Conservation (phyloP, 2,888 invertebrate species). For the Gastrophysa polygoni region DNA sequence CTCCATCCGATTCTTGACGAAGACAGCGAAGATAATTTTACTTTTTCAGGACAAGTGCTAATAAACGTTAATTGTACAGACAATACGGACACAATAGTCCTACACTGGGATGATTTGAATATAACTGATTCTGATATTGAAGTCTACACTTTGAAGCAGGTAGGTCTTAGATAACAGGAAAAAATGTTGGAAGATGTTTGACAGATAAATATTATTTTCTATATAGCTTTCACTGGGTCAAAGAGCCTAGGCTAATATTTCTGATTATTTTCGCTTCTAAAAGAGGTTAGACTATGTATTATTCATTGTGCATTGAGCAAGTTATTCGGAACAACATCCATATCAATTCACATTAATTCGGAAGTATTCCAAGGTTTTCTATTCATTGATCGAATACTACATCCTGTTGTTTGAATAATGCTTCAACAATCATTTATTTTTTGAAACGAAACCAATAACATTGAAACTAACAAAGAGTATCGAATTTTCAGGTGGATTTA, state of each 20-base stretch:
- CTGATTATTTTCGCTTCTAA: too few relatives aligned
- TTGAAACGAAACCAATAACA: neutral
- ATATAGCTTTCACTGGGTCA: too few relatives aligned
- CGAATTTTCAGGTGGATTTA: constrained; percentile 19
- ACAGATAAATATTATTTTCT: too few relatives aligned
- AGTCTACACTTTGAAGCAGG: constrained; percentile 39
- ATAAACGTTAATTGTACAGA: constrained; percentile 49
- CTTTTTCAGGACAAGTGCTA: constrained; percentile 51
- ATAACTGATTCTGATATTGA: constrained; percentile 45
- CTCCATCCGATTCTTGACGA: constrained; percentile 53
- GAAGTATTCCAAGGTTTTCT: neutral
- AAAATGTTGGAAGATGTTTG: too few relatives aligned
- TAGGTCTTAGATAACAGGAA: constrained; percentile 3
- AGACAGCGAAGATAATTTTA: constrained; percentile 47
- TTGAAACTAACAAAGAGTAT: neutral
- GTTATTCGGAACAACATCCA: neutral
- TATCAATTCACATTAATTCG: neutral
- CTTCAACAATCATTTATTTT: neutral
- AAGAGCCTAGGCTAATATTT: too few relatives aligned
- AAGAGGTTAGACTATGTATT: too few relatives aligned
- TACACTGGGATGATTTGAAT: constrained; percentile 50
- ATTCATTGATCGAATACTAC: neutral
- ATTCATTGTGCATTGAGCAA: neutral
- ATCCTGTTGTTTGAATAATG: neutral
- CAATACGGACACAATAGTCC: constrained; percentile 49